These are phyloP conservation scores for Leptothorax acervorum DNA, from an alignment of 2,888 invertebrate genomes.

Conservation along the genomic window DNA sequence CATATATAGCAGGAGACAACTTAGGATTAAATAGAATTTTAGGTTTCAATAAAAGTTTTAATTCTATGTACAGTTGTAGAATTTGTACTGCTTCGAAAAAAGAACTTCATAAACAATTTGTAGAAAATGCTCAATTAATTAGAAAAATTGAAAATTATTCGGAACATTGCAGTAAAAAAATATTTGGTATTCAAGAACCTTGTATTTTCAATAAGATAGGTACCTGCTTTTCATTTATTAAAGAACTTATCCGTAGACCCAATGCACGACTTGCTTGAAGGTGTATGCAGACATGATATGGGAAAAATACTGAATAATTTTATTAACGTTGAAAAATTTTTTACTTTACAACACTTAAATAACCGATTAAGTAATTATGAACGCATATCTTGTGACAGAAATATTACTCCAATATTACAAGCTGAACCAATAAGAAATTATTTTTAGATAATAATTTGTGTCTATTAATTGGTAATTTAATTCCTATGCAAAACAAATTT, in stretches of 20 bases:
- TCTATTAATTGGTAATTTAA: neutral
- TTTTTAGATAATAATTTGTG: neutral
- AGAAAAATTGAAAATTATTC: slow-evolving; percentile 3
- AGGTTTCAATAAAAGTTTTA: no score
- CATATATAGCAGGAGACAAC: no score
- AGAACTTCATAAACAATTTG: no score
- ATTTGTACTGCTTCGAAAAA: no score
- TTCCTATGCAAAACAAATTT: neutral
- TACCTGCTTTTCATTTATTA: neutral
- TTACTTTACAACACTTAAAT: no score
- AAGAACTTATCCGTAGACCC: neutral
- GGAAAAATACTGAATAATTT: neutral
- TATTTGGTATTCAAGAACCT: slow-evolving; percentile 13
- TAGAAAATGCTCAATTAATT: neutral
- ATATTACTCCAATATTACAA: neutral
- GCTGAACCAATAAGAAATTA: neutral
- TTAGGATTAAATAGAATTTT: no score
- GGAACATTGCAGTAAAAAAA: slow-evolving; percentile 3
- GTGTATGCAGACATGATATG: neutral
- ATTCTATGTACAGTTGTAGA: no score
- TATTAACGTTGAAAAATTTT: neutral
- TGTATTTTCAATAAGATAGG: slow-evolving; percentile 39
- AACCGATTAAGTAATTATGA: neutral
- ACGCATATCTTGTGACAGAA: neutral
- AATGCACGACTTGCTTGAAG: neutral